These are phyloP conservation scores for Magallana gigas DNA, from an alignment of 1,140 invertebrate genomes.

Conservation along the genomic window DNA sequence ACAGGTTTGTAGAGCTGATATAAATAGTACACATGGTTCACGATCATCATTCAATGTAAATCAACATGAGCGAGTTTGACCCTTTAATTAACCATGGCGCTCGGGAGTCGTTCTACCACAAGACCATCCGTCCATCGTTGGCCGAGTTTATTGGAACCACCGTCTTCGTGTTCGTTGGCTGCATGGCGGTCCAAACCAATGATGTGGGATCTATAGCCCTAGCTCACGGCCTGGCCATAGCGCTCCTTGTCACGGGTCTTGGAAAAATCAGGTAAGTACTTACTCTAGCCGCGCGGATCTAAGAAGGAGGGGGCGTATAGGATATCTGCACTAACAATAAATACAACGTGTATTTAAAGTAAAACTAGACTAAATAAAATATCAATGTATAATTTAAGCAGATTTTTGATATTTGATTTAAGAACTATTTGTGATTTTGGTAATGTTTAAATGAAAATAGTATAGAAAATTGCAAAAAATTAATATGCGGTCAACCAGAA, in stretches of 20 bases:
- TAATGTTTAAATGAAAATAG: background rate
- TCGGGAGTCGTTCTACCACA: background rate
- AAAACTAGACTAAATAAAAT: background rate
- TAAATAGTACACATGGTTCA: too few relatives aligned
- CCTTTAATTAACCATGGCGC: too few relatives aligned
- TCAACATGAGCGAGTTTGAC: too few relatives aligned
- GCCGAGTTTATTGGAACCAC: constrained; percentile 70
- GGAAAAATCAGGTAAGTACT: constrained; percentile 73
- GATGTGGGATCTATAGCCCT: constrained; percentile 64
- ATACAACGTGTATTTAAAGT: background rate
- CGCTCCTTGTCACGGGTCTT: constrained; percentile 69
- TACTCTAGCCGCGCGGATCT: background rate
- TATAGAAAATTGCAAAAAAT: background rate
- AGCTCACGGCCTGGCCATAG: constrained; percentile 74
- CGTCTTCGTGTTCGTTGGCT: constrained; percentile 71
- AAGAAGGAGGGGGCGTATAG: background rate
- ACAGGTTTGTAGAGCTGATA: too few relatives aligned
- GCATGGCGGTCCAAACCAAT: constrained; percentile 57
- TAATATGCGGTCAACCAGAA: background rate
- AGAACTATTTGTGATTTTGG: too few relatives aligned
- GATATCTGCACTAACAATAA: background rate
- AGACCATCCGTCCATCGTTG: constrained; percentile 61
- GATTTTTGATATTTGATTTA: background rate
- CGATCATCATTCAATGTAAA: too few relatives aligned
- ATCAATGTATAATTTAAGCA: too few relatives aligned